Conservation (phyloP, 1,140 invertebrate genomes). For the Zaprionus africanus region DNA sequence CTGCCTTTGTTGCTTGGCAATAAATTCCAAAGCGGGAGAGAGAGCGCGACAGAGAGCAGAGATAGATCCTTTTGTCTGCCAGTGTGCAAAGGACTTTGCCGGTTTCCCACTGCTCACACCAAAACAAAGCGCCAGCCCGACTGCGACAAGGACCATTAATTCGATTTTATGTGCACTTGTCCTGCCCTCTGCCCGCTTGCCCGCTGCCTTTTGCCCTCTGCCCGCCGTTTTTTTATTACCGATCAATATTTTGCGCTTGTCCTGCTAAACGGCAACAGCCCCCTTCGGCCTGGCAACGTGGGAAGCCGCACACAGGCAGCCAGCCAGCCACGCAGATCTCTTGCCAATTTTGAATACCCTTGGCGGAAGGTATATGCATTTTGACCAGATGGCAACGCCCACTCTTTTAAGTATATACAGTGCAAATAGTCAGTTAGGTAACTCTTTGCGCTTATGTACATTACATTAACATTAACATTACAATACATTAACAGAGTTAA, state of each 20-base stretch:
- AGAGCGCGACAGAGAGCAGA: not conserved
- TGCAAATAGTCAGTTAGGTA: too few species aligned
- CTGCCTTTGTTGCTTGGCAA: conserved; percentile 35
- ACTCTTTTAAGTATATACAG: too few species aligned
- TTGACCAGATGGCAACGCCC: not conserved
- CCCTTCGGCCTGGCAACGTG: conserved; percentile 13
- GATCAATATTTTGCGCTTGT: conserved; percentile 75
- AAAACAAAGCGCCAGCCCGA: conserved; percentile 76
- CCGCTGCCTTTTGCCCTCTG: conserved; percentile 10
- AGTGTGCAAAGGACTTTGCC: conserved; percentile 24
- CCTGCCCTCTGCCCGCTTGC: conserved; percentile 17
- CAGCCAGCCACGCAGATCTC: not conserved
- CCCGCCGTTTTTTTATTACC: conserved; percentile 67
- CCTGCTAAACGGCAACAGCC: conserved; percentile 40
- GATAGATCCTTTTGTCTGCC: conserved; percentile 48
- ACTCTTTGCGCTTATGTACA: too few species aligned
- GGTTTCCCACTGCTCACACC: conserved; percentile 79
- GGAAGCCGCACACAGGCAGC: conserved; percentile 64
- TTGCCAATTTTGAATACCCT: not conserved
- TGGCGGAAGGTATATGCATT: too few species aligned
- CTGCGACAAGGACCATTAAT: conserved; percentile 78
- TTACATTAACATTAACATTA: too few species aligned
- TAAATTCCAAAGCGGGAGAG: conserved; percentile 52
- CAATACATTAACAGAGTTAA: too few species aligned
- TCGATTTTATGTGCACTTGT: conserved; percentile 81